These are phyloP conservation scores for Enteromius mattozi DNA, from an alignment of 2,797 vertebrate genomes.

Conservation along the genomic window DNA sequence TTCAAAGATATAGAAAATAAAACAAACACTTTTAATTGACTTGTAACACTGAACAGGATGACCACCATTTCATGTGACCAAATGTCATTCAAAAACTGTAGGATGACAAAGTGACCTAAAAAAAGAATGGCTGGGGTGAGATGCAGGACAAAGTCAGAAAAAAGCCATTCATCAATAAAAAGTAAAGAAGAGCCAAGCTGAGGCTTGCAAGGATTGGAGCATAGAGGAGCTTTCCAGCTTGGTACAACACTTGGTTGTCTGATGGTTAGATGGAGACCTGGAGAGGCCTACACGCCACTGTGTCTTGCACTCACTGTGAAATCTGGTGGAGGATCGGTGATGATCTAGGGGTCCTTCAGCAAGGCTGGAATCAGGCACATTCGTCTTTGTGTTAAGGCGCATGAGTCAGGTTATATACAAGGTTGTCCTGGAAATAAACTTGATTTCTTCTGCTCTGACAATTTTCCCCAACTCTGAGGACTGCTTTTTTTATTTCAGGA, in stretches of 20 bases:
- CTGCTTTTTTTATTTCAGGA: too few relatives aligned
- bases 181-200: background rate
- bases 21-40: too few relatives aligned
- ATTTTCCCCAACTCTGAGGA: too few relatives aligned
- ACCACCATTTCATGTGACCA: background rate
- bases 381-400: too few relatives aligned
- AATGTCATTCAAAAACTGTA: background rate
- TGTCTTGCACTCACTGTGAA: background rate
- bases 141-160: background rate
- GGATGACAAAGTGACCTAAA: background rate
- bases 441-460: background rate
- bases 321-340: too few relatives aligned
- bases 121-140: background rate
- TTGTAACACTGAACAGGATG: background rate
- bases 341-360: too few relatives aligned
- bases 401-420: too few relatives aligned
- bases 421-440: background rate
- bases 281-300: background rate
- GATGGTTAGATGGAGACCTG: background rate
- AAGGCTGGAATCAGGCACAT: too few relatives aligned
- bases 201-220: background rate
- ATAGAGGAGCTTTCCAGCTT: background rate
- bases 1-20: background rate
- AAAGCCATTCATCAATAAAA: background rate
- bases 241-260: background rate